These are phyloP conservation scores for Griposia aprilina DNA, from an alignment of 2,888 invertebrate genomes.

Conservation along the genomic window DNA sequence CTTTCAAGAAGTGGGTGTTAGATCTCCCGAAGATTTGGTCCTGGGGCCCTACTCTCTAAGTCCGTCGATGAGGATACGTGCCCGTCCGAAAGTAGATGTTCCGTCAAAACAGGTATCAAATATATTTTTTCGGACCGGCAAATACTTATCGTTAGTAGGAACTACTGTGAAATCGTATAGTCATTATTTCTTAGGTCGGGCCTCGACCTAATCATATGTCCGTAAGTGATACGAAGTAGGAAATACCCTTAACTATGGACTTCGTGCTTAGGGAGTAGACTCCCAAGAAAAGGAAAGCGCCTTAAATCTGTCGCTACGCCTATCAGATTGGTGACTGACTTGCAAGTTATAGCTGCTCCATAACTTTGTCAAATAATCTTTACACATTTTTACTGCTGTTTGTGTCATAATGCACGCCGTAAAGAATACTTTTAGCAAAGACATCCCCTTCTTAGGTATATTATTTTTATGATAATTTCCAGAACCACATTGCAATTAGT, in stretches of 20 bases:
- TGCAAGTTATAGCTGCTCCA: background rate
- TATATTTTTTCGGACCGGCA: no score
- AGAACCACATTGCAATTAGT: constrained; percentile 19
- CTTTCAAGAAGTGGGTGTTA: background rate
- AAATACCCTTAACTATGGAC: no score
- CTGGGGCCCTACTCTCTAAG: no score
- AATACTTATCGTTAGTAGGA: no score
- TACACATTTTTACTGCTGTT: background rate
- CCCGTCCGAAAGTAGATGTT: no score
- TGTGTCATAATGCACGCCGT: background rate
- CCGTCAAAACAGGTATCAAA: no score
- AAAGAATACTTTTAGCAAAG: background rate
- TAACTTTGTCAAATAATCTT: background rate
- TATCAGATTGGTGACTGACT: background rate
- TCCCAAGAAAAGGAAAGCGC: background rate
- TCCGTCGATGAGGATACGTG: no score
- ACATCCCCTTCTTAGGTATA: background rate
- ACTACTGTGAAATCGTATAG: no score
- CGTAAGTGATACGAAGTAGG: no score
- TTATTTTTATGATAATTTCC: background rate
- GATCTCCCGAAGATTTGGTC: background rate
- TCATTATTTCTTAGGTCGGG: no score
- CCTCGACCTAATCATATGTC: no score
- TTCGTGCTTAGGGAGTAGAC: no score
- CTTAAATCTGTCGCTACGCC: background rate